Conservation (phyloP, 2,888 invertebrate species). For the Adela reaumurella region DNA sequence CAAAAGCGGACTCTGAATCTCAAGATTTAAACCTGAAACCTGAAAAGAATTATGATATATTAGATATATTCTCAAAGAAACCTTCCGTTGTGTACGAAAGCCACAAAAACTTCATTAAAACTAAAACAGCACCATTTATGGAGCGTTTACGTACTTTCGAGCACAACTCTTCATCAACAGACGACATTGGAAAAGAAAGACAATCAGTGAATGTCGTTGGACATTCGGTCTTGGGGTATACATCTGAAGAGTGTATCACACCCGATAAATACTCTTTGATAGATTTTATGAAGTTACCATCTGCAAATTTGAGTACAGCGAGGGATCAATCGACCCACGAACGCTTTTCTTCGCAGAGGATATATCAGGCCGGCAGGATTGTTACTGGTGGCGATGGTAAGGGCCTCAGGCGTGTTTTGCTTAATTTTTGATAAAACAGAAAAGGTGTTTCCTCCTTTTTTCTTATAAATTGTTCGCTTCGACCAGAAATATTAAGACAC, state of each 20-base stretch:
- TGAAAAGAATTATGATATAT: constrained; percentile 28
- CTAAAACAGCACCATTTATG: constrained; percentile 41
- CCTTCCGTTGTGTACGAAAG: constrained; percentile 1
- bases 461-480: no score
- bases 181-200: no score
- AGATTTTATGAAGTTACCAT: constrained; percentile 34
- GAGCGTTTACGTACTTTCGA: constrained; percentile 28
- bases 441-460: no score
- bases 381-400: constrained; percentile 22
- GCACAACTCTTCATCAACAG: constrained; percentile 23
- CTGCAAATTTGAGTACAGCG: constrained; percentile 24
- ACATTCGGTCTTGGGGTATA: neutral
- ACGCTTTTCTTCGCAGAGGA: constrained; percentile 26
- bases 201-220: no score
- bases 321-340: constrained; percentile 25
- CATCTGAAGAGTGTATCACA: neutral
- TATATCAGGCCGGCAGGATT: constrained; percentile 39
- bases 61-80: constrained; percentile 22
- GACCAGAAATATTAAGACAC: no score
- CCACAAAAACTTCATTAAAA: constrained; percentile 18
- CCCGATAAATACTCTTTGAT: constrained; percentile 37
- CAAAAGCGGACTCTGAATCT: constrained; percentile 39
- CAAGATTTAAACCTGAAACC: no score
- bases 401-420: no score
- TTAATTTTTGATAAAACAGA: no score